These are phyloP conservation scores for Cairina moschata DNA, from an alignment of 2,113 vertebrate species.

Conservation along the genomic window DNA sequence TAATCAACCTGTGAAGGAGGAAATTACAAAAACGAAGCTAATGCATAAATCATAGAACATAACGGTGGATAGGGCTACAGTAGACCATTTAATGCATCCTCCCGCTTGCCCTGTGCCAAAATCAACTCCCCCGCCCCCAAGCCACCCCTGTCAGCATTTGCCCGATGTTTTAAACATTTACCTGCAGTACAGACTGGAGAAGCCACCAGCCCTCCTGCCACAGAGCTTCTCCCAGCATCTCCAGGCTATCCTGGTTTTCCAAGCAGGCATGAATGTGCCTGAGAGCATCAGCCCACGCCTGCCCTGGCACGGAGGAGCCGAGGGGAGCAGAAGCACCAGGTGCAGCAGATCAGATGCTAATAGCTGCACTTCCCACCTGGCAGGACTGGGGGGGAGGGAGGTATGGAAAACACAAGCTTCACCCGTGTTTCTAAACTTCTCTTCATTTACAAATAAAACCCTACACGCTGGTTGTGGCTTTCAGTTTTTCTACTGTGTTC, in stretches of 20 bases:
- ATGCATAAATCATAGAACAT: constrained; percentile 46
- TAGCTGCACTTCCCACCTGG: neutral
- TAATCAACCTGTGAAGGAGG: constrained; percentile 56
- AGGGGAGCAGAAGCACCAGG: neutral
- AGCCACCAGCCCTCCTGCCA: neutral
- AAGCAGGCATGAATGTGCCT: neutral
- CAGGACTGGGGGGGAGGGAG: neutral
- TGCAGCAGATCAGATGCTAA: neutral
- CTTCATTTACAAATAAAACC: neutral
- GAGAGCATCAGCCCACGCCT: neutral
- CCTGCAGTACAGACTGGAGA: neutral
- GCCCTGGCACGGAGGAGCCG: neutral
- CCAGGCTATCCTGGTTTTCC: neutral
- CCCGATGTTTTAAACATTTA: neutral
- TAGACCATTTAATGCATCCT: neutral
- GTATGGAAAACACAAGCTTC: neutral
- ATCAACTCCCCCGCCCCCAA: neutral
- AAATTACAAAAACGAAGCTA: constrained; percentile 53
- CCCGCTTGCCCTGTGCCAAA: neutral
- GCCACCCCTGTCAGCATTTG: neutral
- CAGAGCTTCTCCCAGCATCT: neutral
- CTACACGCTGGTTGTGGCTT: neutral
- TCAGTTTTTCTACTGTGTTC: neutral
- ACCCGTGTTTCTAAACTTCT: rapidly evolving
- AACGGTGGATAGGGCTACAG: neutral